Conservation (phyloP, 2,888 invertebrate species). For the Polyommatus iphigenia region DNA sequence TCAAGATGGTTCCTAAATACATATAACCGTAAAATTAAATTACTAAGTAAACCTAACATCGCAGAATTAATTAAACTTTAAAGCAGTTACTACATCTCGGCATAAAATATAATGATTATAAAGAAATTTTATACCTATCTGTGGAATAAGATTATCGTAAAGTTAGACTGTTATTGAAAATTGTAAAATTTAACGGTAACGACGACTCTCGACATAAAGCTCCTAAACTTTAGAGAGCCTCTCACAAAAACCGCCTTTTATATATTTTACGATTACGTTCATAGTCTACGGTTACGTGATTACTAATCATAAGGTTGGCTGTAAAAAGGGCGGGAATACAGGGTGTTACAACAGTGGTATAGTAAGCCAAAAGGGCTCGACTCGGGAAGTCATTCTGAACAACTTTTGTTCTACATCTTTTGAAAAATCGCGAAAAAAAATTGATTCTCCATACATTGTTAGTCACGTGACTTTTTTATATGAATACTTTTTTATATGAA, state of each 20-base stretch:
- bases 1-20: background rate
- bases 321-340: background rate
- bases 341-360: too few relatives aligned
- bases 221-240: conserved; percentile 11
- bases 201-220: conserved; percentile 4
- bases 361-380: too few relatives aligned
- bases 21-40: background rate
- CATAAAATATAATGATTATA: conserved; percentile 15
- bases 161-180: conserved; percentile 22
- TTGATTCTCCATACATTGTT: too few relatives aligned
- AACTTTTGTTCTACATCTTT: too few relatives aligned
- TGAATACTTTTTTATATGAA: too few relatives aligned
- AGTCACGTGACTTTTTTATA: too few relatives aligned
- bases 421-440: too few relatives aligned
- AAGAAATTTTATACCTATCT: conserved; percentile 12
- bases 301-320: background rate
- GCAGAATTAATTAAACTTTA: background rate
- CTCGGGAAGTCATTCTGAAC: too few relatives aligned
- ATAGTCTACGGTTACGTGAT: background rate
- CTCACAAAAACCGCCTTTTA: conserved; percentile 6
- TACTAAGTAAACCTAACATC: background rate
- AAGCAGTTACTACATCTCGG: background rate
- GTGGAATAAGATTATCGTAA: conserved; percentile 12
- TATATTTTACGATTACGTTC: background rate
- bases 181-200: conserved; percentile 25